Evolutionary conservation across 2,113 vertebrate genomes (phyloP).

Genomic region (Cryptomyrus ogoouensis): DNA sequence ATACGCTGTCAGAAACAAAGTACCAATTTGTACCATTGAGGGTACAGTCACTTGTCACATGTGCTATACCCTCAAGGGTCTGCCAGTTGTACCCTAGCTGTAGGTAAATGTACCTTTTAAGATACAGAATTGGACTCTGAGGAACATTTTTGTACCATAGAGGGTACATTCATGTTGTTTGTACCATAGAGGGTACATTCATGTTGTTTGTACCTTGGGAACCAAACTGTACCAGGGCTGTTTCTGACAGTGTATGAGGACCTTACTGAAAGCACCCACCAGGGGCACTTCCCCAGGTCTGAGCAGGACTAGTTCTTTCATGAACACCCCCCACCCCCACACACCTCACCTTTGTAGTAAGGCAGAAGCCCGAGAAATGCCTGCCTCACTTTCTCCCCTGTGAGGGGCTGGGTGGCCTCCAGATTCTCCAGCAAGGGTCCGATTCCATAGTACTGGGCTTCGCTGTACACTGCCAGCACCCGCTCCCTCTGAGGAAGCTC

Average conservation of each 20-base stretch:
- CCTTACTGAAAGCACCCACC: neutral
- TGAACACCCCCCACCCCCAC: neutral
- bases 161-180: neutral
- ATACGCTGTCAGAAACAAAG: neutral
- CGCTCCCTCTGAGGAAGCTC: conserved; percentile 64
- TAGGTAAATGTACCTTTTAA: neutral
- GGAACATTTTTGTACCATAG: neutral
- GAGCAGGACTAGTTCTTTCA: neutral
- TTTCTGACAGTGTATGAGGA: neutral
- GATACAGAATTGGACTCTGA: neutral
- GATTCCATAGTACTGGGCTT: conserved; percentile 75
- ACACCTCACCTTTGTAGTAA: conserved; percentile 73
- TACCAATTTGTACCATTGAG: neutral
- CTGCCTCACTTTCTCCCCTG: conserved; percentile 74
- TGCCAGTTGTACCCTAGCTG: neutral
- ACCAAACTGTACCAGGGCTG: neutral
- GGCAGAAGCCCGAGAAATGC: conserved; percentile 77
- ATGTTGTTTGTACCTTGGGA: neutral
- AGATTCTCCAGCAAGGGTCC: conserved; percentile 69
- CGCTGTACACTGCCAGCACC: conserved; percentile 67
- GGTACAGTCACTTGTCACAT: neutral
- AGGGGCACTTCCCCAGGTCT: neutral
- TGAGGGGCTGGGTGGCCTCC: conserved; percentile 71
- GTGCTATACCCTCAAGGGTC: neutral
- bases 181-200: neutral